phyloP scores from a whole-genome alignment of 1,140 invertebrate species.

The Stegodyphus dumicola region DNA sequence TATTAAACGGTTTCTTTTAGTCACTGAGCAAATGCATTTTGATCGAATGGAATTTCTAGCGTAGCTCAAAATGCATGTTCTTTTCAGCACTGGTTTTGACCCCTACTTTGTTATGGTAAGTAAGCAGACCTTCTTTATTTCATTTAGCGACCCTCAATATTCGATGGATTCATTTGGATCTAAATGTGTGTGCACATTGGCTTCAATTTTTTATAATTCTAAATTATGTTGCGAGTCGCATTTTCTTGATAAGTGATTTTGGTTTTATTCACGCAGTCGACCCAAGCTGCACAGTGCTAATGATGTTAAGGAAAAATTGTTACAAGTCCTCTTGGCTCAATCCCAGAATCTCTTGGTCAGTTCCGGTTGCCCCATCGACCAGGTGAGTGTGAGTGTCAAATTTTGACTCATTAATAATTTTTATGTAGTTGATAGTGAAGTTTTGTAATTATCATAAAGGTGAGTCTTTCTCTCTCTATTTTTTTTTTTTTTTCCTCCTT shows the following conservation, averaged over 20 bases:
- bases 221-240: constrained; percentile 1
- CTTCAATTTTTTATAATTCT: not conserved
- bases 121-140: not conserved
- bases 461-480: too few species aligned
- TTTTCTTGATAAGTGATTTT: constrained; percentile 16
- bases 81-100: not conserved
- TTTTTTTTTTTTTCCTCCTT: too few species aligned
- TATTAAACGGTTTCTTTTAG: too few species aligned
- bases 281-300: constrained; percentile 75
- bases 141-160: not conserved
- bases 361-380: constrained; percentile 91
- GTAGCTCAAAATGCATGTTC: not conserved
- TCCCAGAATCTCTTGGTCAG: constrained; percentile 86
- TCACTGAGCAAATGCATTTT: too few species aligned
- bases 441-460: too few species aligned
- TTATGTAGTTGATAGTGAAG: too few species aligned
- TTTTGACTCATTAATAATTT: not conserved
- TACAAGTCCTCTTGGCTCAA: constrained; percentile 86
- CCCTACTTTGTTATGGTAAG: not conserved
- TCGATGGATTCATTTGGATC: not conserved
- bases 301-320: constrained; percentile 93
- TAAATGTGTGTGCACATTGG: constrained; percentile 2
- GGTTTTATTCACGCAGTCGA: constrained; percentile 50
- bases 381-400: constrained; percentile 74
- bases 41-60: too few species aligned